Evolutionary conservation across 2,797 vertebrate species (phyloP).

Genomic region (Melopsittacus undulatus): DNA sequence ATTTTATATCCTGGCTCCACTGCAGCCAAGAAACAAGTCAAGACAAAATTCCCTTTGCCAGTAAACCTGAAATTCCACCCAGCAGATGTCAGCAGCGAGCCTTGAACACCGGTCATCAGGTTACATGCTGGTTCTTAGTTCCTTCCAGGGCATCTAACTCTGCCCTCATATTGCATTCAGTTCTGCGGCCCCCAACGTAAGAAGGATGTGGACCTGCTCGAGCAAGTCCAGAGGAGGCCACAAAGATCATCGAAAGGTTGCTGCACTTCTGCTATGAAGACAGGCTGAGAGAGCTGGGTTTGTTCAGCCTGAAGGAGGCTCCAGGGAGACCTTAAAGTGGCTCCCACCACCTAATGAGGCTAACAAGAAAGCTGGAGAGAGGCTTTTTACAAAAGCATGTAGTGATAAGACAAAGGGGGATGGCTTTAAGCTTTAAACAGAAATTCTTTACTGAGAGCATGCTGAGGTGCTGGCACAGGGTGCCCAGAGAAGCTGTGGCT

Average conservation of each 20-base stretch:
- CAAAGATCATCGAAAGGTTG: neutral
- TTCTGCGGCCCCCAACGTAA: neutral
- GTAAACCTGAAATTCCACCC: conserved; percentile 20
- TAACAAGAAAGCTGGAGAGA: neutral
- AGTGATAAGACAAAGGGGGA: neutral
- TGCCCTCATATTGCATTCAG: neutral
- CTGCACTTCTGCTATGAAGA: neutral
- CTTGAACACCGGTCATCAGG: accelerated
- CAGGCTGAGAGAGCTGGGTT: neutral
- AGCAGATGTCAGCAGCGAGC: neutral
- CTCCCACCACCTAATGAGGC: neutral
- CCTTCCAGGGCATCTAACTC: neutral
- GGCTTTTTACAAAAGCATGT: neutral
- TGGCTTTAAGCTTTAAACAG: neutral
- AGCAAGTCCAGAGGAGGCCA: neutral
- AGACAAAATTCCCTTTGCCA: neutral
- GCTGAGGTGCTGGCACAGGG: neutral
- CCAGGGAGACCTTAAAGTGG: neutral
- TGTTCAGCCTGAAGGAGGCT: neutral
- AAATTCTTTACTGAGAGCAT: neutral
- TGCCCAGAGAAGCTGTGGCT: neutral
- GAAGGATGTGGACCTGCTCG: neutral
- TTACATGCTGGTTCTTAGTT: neutral
- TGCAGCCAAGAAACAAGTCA: conserved; percentile 6
- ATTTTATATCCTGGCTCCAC: neutral